Base-by-base conservation (phyloP, 2,888 invertebrate genomes). In the Chironomus riparius region DNA sequence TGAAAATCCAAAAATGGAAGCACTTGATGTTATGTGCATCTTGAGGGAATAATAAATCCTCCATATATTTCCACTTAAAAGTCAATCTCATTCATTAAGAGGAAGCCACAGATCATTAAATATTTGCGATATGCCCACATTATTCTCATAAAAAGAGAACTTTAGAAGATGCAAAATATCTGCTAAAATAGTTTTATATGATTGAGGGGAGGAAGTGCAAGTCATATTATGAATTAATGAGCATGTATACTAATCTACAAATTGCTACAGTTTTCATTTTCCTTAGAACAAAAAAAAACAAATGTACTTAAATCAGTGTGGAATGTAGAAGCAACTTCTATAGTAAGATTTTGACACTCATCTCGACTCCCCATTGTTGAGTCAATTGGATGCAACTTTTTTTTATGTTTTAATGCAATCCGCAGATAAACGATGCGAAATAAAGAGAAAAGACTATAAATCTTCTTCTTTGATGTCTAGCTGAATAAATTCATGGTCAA, bases 91-190 rank as follows among this genome's bases (percentile, higher is more conserved):
- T 21, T 62, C 18, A 15, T 62, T 65, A 65, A 65, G 24, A 65
- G 65, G 65, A 65, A 65, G 65, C 21, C 65, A 65, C 13, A 65
- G 65, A 7, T 65, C 65, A 65, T 65, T 65, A 65, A 65, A 65
- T 24, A 65, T 65, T 65, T 24, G 65, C 12, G 56, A 56, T 56
- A 56, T 65, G 65, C 65, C 65, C 65, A 65, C 65, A 65, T 21
- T 65, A 24, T 13, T 21, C 65, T 65, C 65, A 65, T 62, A 22
- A 21, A 65, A 21, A 24, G 15, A 50, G 50, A n/a, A 15, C 50
- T 50, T 13, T 50, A 15, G 10, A 65, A 13, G 21, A 65, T 56
- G 56, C 56, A 56, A 56, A 56, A 56, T 56, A 56, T 56, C 56
- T 56, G 56, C 15, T n/a, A 56, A 56, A 56, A 56, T 56, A 56